Evolutionary conservation across 1,140 invertebrate species (phyloP).

Genomic region (Drosophila pseudoananassae): DNA sequence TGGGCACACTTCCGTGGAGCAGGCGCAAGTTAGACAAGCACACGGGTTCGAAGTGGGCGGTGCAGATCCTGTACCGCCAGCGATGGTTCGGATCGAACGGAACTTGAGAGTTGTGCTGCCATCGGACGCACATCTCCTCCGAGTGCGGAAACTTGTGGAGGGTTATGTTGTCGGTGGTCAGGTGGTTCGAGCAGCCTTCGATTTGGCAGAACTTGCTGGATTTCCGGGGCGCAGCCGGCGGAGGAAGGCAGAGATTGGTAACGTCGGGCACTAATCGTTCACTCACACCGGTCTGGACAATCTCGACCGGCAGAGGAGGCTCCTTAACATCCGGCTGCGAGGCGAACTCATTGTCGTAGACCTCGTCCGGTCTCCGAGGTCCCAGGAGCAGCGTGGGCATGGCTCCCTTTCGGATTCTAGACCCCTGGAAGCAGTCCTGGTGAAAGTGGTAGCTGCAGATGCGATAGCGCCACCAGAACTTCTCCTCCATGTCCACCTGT

Average conservation of each 20-base stretch:
- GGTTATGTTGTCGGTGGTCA: slow-evolving; percentile 63
- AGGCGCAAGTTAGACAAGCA: slow-evolving; percentile 63
- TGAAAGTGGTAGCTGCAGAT: slow-evolving; percentile 72
- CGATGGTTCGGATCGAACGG: slow-evolving; percentile 59
- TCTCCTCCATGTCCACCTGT: slow-evolving; percentile 57
- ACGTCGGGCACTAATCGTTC: not conserved
- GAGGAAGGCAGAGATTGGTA: slow-evolving; percentile 33
- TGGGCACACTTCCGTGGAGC: slow-evolving; percentile 74
- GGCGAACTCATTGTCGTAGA: slow-evolving; percentile 59
- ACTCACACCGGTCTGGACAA: not conserved
- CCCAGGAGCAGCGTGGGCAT: slow-evolving; percentile 67
- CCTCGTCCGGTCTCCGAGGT: slow-evolving; percentile 27
- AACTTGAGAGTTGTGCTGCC: slow-evolving; percentile 75
- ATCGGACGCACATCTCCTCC: slow-evolving; percentile 60
- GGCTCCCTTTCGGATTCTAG: slow-evolving; percentile 51
- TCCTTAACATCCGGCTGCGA: slow-evolving; percentile 24
- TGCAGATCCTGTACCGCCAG: slow-evolving; percentile 75
- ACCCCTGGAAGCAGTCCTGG: slow-evolving; percentile 55
- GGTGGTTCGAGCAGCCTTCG: slow-evolving; percentile 60
- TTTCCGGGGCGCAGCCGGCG: slow-evolving; percentile 49
- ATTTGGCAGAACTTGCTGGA: slow-evolving; percentile 72
- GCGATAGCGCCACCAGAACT: slow-evolving; percentile 68
- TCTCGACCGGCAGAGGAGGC: not conserved
- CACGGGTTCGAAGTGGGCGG: slow-evolving; percentile 69
- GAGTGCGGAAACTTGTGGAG: slow-evolving; percentile 70